Percentiles rank a stretch among this genome's conserved stretches.
Evolutionary conservation across 2,113 vertebrate species (phyloP).

Genomic region (Sterrhoptilus dennistouni): DNA sequence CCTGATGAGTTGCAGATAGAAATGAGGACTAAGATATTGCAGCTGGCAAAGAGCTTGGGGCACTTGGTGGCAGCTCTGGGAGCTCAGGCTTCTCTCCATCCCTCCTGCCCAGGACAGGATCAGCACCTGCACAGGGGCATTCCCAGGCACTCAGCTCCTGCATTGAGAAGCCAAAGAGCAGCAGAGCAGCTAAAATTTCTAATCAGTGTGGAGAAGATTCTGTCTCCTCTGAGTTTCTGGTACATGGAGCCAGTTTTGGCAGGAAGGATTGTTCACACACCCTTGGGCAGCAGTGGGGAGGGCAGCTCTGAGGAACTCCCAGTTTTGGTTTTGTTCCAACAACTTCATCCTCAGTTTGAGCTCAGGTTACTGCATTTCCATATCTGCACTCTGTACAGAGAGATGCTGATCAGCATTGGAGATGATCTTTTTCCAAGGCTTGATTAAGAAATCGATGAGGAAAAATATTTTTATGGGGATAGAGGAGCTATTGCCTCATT

Average conservation of each 20-base stretch:
- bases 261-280: neutral
- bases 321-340: neutral
- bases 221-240: neutral
- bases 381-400: neutral
- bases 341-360: neutral
- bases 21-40: accelerated
- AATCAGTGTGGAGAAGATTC: neutral
- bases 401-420: neutral
- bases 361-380: neutral
- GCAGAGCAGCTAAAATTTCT: neutral
- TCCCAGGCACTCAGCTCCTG: neutral
- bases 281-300: neutral
- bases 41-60: neutral
- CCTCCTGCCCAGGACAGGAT: accelerated
- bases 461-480: neutral
- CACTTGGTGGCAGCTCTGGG: neutral
- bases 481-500: neutral
- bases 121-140: neutral
- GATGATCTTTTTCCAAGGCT: neutral
- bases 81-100: neutral
- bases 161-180: neutral
- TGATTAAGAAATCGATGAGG: neutral
- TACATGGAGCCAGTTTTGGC: neutral
- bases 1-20: neutral
- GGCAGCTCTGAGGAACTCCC: neutral